Evolutionary conservation across 2,888 invertebrate genomes (phyloP).

Genomic region (Meta bourneti): DNA sequence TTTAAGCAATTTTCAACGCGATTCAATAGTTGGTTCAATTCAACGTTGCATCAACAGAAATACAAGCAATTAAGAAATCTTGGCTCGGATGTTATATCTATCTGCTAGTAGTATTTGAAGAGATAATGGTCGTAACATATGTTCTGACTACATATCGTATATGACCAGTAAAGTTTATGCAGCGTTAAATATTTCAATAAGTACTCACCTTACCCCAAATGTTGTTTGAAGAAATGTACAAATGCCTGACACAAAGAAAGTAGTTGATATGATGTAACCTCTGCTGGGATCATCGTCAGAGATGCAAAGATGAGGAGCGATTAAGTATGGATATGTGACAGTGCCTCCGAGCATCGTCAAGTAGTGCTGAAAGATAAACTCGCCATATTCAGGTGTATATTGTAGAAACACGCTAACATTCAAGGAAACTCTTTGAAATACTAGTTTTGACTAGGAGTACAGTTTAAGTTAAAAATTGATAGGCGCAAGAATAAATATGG

Average conservation of each 20-base stretch:
- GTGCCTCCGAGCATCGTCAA: slow-evolving; percentile 92
- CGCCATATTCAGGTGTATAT: not conserved
- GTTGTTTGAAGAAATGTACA: slow-evolving; percentile 80
- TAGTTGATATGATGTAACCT: slow-evolving; percentile 80
- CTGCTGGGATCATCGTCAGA: slow-evolving; percentile 80
- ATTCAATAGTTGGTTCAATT: too few relatives aligned
- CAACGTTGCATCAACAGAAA: too few relatives aligned
- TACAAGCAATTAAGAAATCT: too few relatives aligned
- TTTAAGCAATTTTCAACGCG: too few relatives aligned
- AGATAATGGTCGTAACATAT: too few relatives aligned
- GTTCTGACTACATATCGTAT: too few relatives aligned
- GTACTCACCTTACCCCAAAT: slow-evolving; percentile 80
- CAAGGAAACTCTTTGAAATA: not conserved
- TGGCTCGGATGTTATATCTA: too few relatives aligned
- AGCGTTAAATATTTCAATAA: too few relatives aligned
- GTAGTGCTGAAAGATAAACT: slow-evolving; percentile 85
- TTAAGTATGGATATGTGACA: slow-evolving; percentile 89
- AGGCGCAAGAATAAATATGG: too few relatives aligned
- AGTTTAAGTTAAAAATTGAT: too few relatives aligned
- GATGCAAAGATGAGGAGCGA: slow-evolving; percentile 91
- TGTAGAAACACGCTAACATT: not conserved
- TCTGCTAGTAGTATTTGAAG: too few relatives aligned
- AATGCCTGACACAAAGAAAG: slow-evolving; percentile 81
- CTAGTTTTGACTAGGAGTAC: not conserved
- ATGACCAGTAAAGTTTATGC: too few relatives aligned